A percentile compares a stretch with the other conserved stretches of the same genome.
Evolutionary conservation across 2,113 vertebrate species (phyloP).

Genomic region (Australoheros scitulus): DNA sequence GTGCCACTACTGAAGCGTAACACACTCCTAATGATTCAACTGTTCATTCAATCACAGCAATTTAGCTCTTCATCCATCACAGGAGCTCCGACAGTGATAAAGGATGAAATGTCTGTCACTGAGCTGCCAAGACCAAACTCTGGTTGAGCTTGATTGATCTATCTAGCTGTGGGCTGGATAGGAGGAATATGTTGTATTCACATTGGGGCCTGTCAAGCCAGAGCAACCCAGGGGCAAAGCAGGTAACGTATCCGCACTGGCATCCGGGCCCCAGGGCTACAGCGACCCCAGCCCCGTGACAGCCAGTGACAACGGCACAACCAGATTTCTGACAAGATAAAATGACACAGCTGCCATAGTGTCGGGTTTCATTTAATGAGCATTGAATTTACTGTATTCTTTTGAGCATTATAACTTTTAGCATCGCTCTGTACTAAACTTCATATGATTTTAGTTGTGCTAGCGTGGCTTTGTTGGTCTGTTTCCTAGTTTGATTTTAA

Average conservation of each 20-base stretch:
- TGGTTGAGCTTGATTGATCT: conserved; percentile 58
- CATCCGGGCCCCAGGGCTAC: conserved; percentile 33
- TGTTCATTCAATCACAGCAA: conserved; percentile 52
- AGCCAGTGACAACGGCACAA: conserved; percentile 9
- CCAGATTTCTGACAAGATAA: conserved; percentile 22
- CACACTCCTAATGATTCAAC: conserved; percentile 34
- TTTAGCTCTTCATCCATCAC: conserved; percentile 57
- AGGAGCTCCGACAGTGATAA: conserved; percentile 44
- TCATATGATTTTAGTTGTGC: too few relatives aligned
- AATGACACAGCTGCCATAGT: conserved; percentile 4
- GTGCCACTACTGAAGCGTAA: background rate
- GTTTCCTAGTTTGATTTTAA: background rate
- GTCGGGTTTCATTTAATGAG: background rate
- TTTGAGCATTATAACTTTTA: background rate
- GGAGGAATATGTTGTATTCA: conserved; percentile 51
- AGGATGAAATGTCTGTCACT: conserved; percentile 47
- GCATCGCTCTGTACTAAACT: background rate
- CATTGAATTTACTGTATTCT: background rate
- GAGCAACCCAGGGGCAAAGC: conserved; percentile 31
- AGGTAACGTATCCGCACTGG: conserved; percentile 32
- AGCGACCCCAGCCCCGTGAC: conserved; percentile 38
- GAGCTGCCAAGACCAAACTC: conserved; percentile 46
- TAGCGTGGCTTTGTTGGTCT: rapidly evolving
- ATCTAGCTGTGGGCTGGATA: conserved; percentile 43
- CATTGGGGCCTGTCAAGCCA: conserved; percentile 42